Base-by-base conservation (phyloP, 2,113 vertebrate species). In the Menura novaehollandiae region DNA sequence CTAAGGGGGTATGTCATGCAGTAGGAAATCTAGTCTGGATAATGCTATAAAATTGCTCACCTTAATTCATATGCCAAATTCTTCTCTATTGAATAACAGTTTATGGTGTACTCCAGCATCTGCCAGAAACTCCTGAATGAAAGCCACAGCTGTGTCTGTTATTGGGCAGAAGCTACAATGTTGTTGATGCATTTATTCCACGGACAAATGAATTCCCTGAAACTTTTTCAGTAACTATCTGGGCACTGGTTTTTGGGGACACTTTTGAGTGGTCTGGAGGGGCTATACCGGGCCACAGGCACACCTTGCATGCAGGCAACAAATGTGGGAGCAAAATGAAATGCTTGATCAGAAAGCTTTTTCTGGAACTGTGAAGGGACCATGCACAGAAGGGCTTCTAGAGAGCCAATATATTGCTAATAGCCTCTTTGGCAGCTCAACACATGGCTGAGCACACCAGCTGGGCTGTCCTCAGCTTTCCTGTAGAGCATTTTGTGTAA, bases 1-100 rank as follows among this genome's bases (percentile, higher is more conserved):
- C 94, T 97, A 85, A 80, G 91, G 73, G 53, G 91, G 26, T 87
- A 84, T 47, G 80, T 97, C 95, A 97, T 89, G 90, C 73, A 89
- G 74, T 88, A 97, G 93, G 93, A 97, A 98, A 96, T 91, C 84
- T 89, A 85, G 96, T 96, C 95, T 97, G 95, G 74, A 95, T 91
- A 95, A 91, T 21, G 32, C 81, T 84, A 58, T 93, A 95, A 97
- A 95, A 97, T 95, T 84, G 62, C 69, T 95, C 96, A 97, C 96
- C 97, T 98, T 93, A 84, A 89, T 88, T 88, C 90, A 43, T 20
- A 95, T 32, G 95, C 96, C 97, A 97, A 97, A 94, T 95, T 82
- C 89, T 93, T 93, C 87, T 95, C 91, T 96, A 93, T 77, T 95
- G 94, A 97, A 80, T 95, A 97, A 67, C 83, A 92, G 88, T 92